Evolutionary conservation across 1,140 invertebrate genomes (phyloP).

Genomic region (Chironomus tepperi): DNA sequence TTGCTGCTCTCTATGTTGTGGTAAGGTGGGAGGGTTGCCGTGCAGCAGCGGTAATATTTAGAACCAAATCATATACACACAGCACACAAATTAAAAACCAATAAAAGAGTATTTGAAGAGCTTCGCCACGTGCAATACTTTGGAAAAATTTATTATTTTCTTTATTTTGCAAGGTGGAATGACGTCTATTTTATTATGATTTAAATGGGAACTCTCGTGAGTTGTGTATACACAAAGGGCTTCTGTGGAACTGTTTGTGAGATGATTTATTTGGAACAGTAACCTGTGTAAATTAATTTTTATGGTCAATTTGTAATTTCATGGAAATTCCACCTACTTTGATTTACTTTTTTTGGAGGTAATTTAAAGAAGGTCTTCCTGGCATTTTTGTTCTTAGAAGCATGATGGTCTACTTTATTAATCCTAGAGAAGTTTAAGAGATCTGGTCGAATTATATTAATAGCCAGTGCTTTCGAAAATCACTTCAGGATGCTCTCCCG

Average conservation of each 20-base stretch:
- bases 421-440: too few relatives aligned
- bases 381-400: too few relatives aligned
- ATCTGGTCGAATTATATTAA: too few relatives aligned
- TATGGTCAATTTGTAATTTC: background rate
- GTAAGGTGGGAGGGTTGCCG: background rate
- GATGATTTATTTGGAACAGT: background rate
- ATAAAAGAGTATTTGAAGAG: conserved; percentile 18
- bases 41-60: background rate
- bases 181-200: background rate
- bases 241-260: background rate
- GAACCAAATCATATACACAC: background rate
- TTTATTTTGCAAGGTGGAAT: background rate
- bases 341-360: too few relatives aligned
- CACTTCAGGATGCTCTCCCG: too few relatives aligned
- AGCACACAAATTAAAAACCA: conserved; percentile 20
- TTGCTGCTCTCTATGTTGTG: background rate
- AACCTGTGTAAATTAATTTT: background rate
- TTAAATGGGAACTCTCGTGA: too few relatives aligned
- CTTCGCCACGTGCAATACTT: conserved; percentile 2
- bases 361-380: too few relatives aligned
- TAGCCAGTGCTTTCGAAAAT: too few relatives aligned
- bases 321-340: too few relatives aligned
- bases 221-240: too few relatives aligned
- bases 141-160: background rate
- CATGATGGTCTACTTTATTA: too few relatives aligned